These are phyloP conservation scores for Caenorhabditis drosophilae DNA, from an alignment of 2,888 invertebrate species.

Conservation along the genomic window DNA sequence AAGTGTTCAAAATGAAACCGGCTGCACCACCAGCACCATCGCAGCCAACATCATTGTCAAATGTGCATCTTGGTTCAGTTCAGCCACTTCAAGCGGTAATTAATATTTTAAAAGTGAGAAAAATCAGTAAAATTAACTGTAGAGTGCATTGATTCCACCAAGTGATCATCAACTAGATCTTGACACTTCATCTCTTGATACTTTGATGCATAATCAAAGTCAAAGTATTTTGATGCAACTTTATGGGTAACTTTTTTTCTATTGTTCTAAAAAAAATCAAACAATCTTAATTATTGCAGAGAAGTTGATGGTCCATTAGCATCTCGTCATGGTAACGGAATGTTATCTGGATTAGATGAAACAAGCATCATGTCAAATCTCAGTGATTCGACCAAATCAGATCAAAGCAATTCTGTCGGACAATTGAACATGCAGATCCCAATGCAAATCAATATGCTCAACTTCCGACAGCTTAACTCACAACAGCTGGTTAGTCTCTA, in stretches of 20 bases:
- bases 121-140: slow-evolving; percentile 6
- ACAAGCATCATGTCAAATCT: slow-evolving; percentile 14
- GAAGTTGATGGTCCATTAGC: slow-evolving; percentile 29
- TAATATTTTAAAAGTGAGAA: slow-evolving; percentile 5
- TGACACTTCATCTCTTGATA: slow-evolving; percentile 52
- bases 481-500: slow-evolving; percentile 41
- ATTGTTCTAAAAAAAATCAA: no score
- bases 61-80: slow-evolving; percentile 29
- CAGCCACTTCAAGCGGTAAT: slow-evolving; percentile 48
- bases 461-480: slow-evolving; percentile 32
- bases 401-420: slow-evolving; percentile 11
- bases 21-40: not conserved
- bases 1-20: slow-evolving; percentile 10
- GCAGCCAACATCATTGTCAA: slow-evolving; percentile 6
- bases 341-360: slow-evolving; percentile 39
- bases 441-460: slow-evolving; percentile 50
- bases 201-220: slow-evolving; percentile 50
- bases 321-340: slow-evolving; percentile 29
- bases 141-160: slow-evolving; percentile 47
- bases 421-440: slow-evolving; percentile 38
- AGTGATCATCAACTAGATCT: slow-evolving; percentile 53
- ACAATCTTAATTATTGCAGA: no score
- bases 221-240: slow-evolving; percentile 49
- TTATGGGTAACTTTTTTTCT: no score
- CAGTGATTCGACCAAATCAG: slow-evolving; percentile 19